Base-by-base conservation (phyloP, 2,888 invertebrate species). In the Eulithis prunata region DNA sequence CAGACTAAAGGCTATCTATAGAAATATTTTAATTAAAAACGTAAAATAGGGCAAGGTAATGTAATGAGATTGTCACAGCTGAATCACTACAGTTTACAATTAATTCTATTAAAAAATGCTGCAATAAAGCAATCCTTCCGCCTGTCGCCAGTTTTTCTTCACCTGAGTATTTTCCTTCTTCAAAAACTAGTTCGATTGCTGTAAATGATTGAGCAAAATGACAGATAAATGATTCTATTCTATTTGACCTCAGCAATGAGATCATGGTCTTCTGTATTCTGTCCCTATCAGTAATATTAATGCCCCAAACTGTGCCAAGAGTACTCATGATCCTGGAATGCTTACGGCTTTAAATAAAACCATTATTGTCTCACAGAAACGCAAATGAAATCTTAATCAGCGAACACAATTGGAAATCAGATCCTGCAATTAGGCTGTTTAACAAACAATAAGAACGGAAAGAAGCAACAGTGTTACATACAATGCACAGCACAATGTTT, bases 391-490 rank as follows among this genome's bases (percentile, higher is more conserved):
- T 58, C 12, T 64, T 32, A 46, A 65, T 41, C 43, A 43, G 36
- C 41, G 61, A 32, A 71, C 38, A 53, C 61, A 57, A 57, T 62
- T 62, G 45, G 59, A 64, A 66, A 69, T 52, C 64, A 58, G 64
- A 66, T 56, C 56, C 52, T 56, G 64, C 68, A 64, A 64, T 70
- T 66, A 69, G 11, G 49, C 52, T 71, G 72, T 73, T 77, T 73
- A 74, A 63, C 71, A 73, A 78, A 78, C 73, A 74, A 70, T 64
- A 41, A 60, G 21, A 47, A 70, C 74, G 62, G 75, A 72, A 76
- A 72, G 68, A 71, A 78, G 73, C 71, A 73, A 56, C 57, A 58
- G 38, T 65, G 69, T 76, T 66, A 69, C 70, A 70, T 66, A 69
- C 70, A 70, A 76, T 61, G 70, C 70, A 69, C 62, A 73, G 73